Evolutionary conservation across 2,113 vertebrate species (phyloP).

Genomic region (Rhagologus leucostigma): DNA sequence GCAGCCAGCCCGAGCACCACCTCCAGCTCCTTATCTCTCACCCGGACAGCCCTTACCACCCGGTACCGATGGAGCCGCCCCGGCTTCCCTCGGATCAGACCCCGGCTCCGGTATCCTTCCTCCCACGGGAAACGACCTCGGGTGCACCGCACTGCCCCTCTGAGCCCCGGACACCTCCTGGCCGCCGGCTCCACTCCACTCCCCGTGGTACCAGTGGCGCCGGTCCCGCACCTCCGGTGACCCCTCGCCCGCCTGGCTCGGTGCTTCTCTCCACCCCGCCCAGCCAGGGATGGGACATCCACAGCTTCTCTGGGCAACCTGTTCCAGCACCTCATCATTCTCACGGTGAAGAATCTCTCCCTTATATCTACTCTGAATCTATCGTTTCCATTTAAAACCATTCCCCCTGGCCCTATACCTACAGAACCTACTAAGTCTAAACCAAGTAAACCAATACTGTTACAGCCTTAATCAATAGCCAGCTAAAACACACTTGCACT

Average conservation of each 20-base stretch:
- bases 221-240: fast-evolving
- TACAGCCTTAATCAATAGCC: background rate
- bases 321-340: background rate
- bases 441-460: background rate
- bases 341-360: background rate
- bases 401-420: background rate
- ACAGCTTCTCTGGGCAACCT: background rate
- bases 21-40: fast-evolving
- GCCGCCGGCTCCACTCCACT: background rate
- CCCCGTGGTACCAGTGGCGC: background rate
- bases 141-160: background rate
- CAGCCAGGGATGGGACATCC: background rate
- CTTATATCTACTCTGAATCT: background rate
- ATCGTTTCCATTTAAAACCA: background rate
- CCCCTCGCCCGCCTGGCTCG: fast-evolving
- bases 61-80: background rate
- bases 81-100: background rate
- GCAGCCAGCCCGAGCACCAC: background rate
- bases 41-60: background rate
- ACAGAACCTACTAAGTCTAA: background rate
- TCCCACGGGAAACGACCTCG: background rate
- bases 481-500: background rate
- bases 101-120: background rate
- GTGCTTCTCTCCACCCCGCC: background rate
- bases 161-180: background rate